These are phyloP conservation scores for Dryas iulia DNA, from an alignment of 1,140 invertebrate genomes.

Conservation along the genomic window DNA sequence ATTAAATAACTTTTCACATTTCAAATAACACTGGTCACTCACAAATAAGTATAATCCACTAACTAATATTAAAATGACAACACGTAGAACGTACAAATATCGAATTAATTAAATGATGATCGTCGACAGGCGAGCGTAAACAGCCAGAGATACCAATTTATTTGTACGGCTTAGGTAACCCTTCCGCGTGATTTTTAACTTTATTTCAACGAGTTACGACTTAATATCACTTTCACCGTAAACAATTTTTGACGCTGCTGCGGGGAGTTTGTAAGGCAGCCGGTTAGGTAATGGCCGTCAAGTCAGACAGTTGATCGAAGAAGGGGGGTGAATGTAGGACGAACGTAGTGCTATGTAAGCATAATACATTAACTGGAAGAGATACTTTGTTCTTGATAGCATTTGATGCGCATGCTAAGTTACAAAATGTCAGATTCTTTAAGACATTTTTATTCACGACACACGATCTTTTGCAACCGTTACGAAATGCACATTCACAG, in stretches of 20 bases:
- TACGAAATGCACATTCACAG: conserved; percentile 10
- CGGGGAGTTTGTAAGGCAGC: conserved; percentile 64
- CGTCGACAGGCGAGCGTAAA: conserved; percentile 66
- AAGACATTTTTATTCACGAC: conserved; percentile 13
- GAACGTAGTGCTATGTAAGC: conserved; percentile 47
- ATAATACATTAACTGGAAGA: conserved; percentile 37
- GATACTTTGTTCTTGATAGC: conserved; percentile 31
- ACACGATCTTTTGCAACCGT: conserved; percentile 5
- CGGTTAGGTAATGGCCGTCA: conserved; percentile 71
- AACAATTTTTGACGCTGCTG: conserved; percentile 36
- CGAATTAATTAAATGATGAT: conserved; percentile 73
- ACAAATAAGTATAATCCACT: background rate
- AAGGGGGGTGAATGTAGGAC: conserved; percentile 74
- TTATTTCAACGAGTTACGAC: conserved; percentile 43
- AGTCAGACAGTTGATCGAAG: conserved; percentile 64
- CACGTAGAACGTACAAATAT: conserved; percentile 60
- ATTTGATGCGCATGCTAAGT: conserved; percentile 29
- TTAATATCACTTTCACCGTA: conserved; percentile 29
- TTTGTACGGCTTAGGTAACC: conserved; percentile 37
- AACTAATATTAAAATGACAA: conserved; percentile 42
- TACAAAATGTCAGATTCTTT: conserved; percentile 20
- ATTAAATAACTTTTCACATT: background rate
- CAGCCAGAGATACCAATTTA: conserved; percentile 58
- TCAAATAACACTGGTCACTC: background rate
- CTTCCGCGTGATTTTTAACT: conserved; percentile 40